These are phyloP conservation scores for Scortum barcoo DNA, from an alignment of 2,113 vertebrate species.

Conservation along the genomic window DNA sequence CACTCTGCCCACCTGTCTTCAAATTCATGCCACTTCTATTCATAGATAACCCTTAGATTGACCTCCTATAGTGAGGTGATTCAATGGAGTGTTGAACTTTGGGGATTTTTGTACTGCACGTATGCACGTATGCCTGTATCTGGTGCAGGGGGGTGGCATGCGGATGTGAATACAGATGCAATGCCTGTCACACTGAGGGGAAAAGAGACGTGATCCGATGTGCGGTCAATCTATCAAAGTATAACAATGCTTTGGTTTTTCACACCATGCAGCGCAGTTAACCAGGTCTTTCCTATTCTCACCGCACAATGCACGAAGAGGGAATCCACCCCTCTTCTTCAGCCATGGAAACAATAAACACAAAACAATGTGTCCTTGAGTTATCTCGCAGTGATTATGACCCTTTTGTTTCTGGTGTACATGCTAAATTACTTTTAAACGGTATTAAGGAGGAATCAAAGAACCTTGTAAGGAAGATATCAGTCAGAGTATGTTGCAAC, in stretches of 20 bases:
- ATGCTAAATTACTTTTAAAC: slow-evolving; percentile 44
- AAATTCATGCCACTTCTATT: slow-evolving; percentile 19
- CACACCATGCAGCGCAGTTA: slow-evolving; percentile 54
- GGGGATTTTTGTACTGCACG: slow-evolving; percentile 3
- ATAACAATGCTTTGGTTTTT: slow-evolving; percentile 69
- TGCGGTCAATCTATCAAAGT: slow-evolving; percentile 69
- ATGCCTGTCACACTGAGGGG: neutral
- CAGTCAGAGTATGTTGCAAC: slow-evolving; percentile 74
- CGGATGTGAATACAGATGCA: slow-evolving; percentile 56
- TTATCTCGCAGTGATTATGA: slow-evolving; percentile 59
- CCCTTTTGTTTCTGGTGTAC: slow-evolving; percentile 46
- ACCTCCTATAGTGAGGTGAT: slow-evolving; percentile 19
- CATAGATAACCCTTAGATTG: slow-evolving; percentile 17
- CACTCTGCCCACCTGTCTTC: neutral
- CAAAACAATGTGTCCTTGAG: slow-evolving; percentile 72
- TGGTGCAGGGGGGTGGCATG: neutral
- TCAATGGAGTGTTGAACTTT: slow-evolving; percentile 14
- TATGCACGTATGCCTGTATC: slow-evolving; percentile 8
- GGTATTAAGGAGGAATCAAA: slow-evolving; percentile 56
- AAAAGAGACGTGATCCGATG: slow-evolving; percentile 14
- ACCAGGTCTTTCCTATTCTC: slow-evolving; percentile 74
- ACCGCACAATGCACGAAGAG: slow-evolving; percentile 59
- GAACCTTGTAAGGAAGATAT: slow-evolving; percentile 74
- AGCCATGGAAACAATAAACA: slow-evolving; percentile 60
- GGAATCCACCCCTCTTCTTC: slow-evolving; percentile 67